These are phyloP conservation scores for Caenorhabditis tropicalis DNA, from an alignment of 1,140 invertebrate species.

Conservation along the genomic window DNA sequence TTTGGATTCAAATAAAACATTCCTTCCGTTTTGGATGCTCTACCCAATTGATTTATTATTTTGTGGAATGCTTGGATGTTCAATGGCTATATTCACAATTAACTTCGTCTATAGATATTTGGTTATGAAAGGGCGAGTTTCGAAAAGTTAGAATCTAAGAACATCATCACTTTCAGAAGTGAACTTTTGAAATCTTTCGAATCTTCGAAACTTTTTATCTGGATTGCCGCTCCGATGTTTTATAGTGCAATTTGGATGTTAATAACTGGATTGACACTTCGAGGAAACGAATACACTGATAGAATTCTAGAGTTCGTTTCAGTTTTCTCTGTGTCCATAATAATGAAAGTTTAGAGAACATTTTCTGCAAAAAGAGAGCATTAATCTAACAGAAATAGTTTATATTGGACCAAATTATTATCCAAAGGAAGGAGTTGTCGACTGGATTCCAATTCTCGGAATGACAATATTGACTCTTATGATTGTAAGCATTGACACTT, in stretches of 20 bases:
- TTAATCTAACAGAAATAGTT: background rate
- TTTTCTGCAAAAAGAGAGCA: background rate
- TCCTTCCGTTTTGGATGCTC: background rate
- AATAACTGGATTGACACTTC: background rate
- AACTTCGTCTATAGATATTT: constrained; percentile 24
- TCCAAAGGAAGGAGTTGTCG: background rate
- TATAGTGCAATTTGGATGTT: constrained; percentile 8
- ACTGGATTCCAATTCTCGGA: background rate
- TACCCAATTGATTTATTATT: background rate
- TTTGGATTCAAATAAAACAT: constrained; percentile 21
- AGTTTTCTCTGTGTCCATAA: too few species aligned
- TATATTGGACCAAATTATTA: background rate
- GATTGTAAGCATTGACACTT: background rate
- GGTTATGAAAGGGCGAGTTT: constrained; percentile 16
- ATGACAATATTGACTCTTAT: background rate
- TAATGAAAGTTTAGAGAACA: background rate
- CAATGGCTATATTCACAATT: background rate
- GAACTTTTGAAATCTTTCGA: background rate
- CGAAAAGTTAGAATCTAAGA: background rate
- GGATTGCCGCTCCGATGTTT: background rate
- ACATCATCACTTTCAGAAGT: background rate
- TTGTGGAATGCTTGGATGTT: constrained; percentile 15
- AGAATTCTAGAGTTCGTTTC: background rate
- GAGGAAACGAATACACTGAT: background rate
- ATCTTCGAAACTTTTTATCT: background rate